Conservation (phyloP, 2,113 vertebrate genomes). For the Pavo muticus region DNA sequence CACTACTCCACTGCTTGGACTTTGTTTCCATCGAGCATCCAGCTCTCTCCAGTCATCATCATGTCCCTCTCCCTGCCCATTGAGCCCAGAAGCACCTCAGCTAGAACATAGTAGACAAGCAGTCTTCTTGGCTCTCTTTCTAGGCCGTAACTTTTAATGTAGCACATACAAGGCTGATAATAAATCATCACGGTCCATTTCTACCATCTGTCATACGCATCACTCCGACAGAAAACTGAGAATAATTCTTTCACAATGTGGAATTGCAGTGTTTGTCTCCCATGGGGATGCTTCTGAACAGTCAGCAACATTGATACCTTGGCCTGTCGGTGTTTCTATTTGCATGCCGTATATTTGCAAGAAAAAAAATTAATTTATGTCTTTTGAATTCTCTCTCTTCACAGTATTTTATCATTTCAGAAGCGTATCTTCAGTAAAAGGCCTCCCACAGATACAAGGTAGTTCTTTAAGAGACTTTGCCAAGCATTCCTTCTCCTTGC, state of each 20-base stretch:
- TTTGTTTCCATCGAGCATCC: background rate
- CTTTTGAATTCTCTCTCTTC: conserved; percentile 20
- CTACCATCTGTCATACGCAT: background rate
- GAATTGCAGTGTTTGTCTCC: background rate
- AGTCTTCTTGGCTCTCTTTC: background rate
- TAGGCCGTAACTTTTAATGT: background rate
- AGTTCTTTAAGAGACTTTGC: background rate
- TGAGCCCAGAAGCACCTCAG: background rate
- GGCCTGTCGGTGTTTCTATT: background rate
- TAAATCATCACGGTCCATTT: background rate
- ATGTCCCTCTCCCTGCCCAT: background rate
- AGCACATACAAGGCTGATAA: background rate
- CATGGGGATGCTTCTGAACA: background rate
- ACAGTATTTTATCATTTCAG: background rate
- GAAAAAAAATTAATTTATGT: background rate
- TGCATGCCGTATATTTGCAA: background rate
- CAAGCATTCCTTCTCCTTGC: background rate
- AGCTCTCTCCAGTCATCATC: fast-evolving
- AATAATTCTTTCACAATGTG: background rate
- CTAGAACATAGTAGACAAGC: background rate
- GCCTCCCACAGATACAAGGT: background rate
- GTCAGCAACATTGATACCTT: background rate
- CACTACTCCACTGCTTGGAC: background rate
- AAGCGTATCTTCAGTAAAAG: background rate
- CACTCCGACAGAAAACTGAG: background rate